These are phyloP conservation scores for Lasiommata megera DNA, from an alignment of 2,888 invertebrate genomes.

Conservation along the genomic window DNA sequence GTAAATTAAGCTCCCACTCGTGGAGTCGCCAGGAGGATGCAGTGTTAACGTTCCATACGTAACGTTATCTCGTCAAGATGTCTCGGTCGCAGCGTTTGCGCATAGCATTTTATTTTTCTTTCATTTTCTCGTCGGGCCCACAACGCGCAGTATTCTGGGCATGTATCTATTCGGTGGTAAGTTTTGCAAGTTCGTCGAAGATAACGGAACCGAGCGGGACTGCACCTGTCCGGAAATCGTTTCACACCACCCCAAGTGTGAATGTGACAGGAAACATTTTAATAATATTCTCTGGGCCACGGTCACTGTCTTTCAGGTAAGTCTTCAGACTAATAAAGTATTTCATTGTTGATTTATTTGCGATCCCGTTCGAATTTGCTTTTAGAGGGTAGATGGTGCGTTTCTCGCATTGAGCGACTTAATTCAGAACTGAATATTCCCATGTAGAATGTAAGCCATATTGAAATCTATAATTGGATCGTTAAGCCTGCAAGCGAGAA, in stretches of 20 bases:
- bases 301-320: conserved; percentile 98
- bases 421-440: conserved; percentile 13
- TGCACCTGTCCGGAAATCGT: conserved; percentile 97
- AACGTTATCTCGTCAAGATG: conserved; percentile 56
- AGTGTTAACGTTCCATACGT: conserved; percentile 71
- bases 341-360: conserved; percentile 74
- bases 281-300: conserved; percentile 99
- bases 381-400: conserved; percentile 60
- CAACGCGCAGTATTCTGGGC: conserved; percentile 94
- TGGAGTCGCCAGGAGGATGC: conserved; percentile 44
- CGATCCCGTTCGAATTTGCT: conserved; percentile 66
- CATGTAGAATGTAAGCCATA: not conserved
- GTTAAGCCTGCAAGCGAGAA: conserved; percentile 50
- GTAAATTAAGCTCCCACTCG: conserved; percentile 28
- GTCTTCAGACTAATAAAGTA: conserved; percentile 68
- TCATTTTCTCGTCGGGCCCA: conserved; percentile 52
- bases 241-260: conserved; percentile 93
- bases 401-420: conserved; percentile 54
- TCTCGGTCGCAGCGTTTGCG: conserved; percentile 74
- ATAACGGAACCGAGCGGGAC: conserved; percentile 89
- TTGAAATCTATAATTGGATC: conserved; percentile 8
- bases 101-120: conserved; percentile 81
- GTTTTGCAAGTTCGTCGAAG: conserved; percentile 98
- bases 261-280: conserved; percentile 99
- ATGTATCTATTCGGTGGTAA: conserved; percentile 99